These are phyloP conservation scores for Hybognathus amarus DNA, from an alignment of 2,797 vertebrate species.

Conservation along the genomic window DNA sequence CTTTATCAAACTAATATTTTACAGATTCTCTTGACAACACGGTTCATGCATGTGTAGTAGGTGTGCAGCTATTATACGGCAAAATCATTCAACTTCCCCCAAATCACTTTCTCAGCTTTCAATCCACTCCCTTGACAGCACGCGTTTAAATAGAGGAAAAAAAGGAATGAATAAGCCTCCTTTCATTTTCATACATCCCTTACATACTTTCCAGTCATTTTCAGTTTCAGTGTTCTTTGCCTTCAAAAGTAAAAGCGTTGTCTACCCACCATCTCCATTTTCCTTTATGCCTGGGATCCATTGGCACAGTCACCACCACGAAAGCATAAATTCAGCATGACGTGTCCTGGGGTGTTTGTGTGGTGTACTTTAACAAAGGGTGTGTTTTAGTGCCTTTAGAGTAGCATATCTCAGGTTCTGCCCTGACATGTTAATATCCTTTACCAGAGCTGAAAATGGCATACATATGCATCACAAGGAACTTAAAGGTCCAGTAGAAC, in stretches of 20 bases:
- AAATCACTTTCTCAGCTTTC: conserved; percentile 16
- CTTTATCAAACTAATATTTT: conserved; percentile 28
- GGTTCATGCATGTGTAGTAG: conserved; percentile 16
- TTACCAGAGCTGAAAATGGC: conserved; percentile 39
- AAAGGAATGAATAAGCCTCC: conserved; percentile 3
- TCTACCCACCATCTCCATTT: conserved; percentile 12
- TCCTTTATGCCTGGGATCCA: conserved; percentile 42
- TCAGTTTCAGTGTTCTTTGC: conserved; percentile 14
- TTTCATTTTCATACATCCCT: conserved; percentile 26
- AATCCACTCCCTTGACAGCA: conserved; percentile 19
- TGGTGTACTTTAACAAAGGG: conserved; percentile 18
- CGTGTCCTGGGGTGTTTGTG: conserved; percentile 36
- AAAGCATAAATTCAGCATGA: conserved; percentile 53
- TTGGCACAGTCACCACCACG: conserved; percentile 52
- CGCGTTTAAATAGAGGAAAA: background rate
- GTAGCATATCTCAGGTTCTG: conserved; percentile 45
- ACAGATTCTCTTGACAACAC: conserved; percentile 23
- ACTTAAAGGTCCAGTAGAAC: conserved; percentile 14
- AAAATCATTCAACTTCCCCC: background rate
- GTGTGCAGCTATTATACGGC: background rate
- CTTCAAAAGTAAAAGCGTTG: background rate
- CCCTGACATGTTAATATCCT: conserved; percentile 56
- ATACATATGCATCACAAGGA: background rate
- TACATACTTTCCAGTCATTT: conserved; percentile 42
- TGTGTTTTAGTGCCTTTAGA: conserved; percentile 35